These are phyloP conservation scores for Bubalus kerabau DNA, from an alignment of 2,113 vertebrate species.

Conservation along the genomic window DNA sequence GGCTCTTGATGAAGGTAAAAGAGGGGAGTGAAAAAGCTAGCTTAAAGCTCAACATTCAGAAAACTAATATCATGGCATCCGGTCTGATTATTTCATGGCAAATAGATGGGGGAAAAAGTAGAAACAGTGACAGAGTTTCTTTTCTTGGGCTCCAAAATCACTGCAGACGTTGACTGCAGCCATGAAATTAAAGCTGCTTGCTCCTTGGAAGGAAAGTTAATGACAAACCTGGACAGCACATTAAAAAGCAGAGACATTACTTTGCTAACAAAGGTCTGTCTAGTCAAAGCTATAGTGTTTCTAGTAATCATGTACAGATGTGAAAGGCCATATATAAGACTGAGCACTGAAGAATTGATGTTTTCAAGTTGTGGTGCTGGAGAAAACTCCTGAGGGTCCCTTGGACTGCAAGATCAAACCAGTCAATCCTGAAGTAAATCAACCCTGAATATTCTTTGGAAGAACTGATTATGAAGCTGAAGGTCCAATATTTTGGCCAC, in stretches of 20 bases:
- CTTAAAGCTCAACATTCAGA: neutral
- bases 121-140: neutral
- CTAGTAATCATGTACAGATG: neutral
- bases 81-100: neutral
- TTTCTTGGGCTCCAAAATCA: neutral
- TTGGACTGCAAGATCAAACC: neutral
- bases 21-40: neutral
- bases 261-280: neutral
- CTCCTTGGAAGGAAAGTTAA: neutral
- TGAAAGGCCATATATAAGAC: neutral
- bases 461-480: neutral
- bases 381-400: neutral
- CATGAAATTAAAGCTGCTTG: neutral
- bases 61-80: neutral
- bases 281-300: neutral
- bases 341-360: neutral
- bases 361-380: neutral
- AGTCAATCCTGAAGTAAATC: neutral
- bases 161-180: rapidly evolving
- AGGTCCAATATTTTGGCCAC: neutral
- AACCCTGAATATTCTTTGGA: neutral
- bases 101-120: neutral
- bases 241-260: neutral
- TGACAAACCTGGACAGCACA: neutral
- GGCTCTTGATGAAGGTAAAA: neutral